Evolutionary conservation across 2,113 vertebrate species (phyloP).

Genomic region (Odocoileus virginianus): DNA sequence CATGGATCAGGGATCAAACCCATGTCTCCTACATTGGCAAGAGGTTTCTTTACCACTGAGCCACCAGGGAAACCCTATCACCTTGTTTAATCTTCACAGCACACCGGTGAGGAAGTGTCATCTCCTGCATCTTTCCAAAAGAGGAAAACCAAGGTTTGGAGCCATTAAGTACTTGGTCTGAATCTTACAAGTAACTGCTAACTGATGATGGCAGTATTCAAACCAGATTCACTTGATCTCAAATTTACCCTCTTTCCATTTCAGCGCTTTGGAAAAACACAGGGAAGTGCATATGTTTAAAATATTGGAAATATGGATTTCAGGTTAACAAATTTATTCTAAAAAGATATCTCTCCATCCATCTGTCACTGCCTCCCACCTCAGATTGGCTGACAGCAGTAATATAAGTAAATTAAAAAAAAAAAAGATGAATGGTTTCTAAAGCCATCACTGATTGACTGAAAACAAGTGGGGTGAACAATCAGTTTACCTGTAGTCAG

Average conservation of each 20-base stretch:
- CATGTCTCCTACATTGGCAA: not conserved
- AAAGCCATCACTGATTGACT: not conserved
- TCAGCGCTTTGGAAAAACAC: not conserved
- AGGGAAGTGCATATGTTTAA: not conserved
- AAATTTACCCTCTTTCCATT: not conserved
- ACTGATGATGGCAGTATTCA: not conserved
- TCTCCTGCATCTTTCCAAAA: not conserved
- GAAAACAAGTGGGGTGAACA: not conserved
- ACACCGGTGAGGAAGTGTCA: not conserved
- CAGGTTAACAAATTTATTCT: not conserved
- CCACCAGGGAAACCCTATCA: not conserved
- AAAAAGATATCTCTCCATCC: not conserved
- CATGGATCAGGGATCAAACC: not conserved
- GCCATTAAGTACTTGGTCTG: not conserved
- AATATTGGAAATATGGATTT: constrained; percentile 13
- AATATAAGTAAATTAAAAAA: not conserved
- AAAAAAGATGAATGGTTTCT: not conserved
- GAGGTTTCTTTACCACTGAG: not conserved
- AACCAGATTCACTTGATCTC: not conserved
- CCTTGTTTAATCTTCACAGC: not conserved
- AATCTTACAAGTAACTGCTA: not conserved
- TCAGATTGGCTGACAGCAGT: not conserved
- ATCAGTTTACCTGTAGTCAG: not conserved
- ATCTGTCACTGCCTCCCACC: not conserved
- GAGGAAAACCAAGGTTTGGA: not conserved